Base-by-base conservation (phyloP, 2,797 vertebrate species). In the Argyrosomus regius region DNA sequence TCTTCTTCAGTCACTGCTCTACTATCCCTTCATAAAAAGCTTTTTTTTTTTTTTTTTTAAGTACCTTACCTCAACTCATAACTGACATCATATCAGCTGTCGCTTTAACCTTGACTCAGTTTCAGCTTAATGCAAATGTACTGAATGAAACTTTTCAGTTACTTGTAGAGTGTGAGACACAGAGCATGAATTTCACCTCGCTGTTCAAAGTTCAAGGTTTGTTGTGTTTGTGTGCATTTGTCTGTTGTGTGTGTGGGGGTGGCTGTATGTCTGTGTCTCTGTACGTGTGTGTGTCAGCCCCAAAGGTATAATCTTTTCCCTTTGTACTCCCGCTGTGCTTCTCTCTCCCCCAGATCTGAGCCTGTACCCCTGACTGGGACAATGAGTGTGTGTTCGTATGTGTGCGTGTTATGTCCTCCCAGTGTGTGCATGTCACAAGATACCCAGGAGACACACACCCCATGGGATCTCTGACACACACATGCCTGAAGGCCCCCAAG, bases 251-350 rank as follows among this genome's bases (percentile, higher is more conserved):
- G 22, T 31, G 39, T 43, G 16, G 18, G 48, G 54, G n/a, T 24
- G 48, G 45, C 6, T 8, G 20, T 26, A 50, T 20, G 45, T 35
- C 24, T 31, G 9, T 57, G 41, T 24, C 9, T 22, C 56, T 69
- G 59, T 81, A 28, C 54, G 46, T 75, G 49, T 31, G 71, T 65
- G 81, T 77, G 46, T 43, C 39, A 73, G 73, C 72, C 81, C 70
- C 80, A 82, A 70, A 84, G 87, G 81, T 88, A 78, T 89, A 89
- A 91, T 90, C 67, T 87, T 83, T 86, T 86, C 74, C 69, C 82
- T 67, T 72, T 75, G 73, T 81, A 64, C 59, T 81, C 91, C 84
- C 2, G 57, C 87, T 85, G 89, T n/a, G 85, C 60, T 69, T 35
- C 62, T 77, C 82, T 67, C 57, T 78, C 56, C 63, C 72, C 16